Evolutionary conservation across 2,888 invertebrate genomes (phyloP).

Genomic region (Drepanosiphum platanoidis): DNA sequence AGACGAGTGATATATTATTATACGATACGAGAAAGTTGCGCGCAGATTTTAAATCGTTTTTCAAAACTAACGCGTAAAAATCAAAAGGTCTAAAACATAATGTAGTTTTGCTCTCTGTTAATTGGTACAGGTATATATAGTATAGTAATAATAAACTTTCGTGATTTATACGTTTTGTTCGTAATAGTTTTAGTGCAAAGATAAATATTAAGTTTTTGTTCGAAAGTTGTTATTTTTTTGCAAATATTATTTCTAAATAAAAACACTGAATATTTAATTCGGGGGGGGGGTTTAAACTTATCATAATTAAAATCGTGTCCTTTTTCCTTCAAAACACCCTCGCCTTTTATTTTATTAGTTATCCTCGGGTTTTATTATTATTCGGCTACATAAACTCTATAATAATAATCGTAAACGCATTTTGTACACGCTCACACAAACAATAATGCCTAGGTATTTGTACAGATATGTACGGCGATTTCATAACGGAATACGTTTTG

Average conservation of each 20-base stretch:
- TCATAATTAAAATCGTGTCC: conserved; percentile 40
- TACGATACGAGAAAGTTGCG: background rate
- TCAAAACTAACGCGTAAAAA: background rate
- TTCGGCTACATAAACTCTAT: background rate
- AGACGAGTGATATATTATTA: background rate
- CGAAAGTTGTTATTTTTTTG: background rate
- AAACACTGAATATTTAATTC: conserved; percentile 19
- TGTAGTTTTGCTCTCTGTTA: background rate
- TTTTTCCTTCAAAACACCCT: background rate
- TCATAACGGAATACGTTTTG: no score
- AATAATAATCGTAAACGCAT: background rate
- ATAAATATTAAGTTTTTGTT: conserved; percentile 41
- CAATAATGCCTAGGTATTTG: background rate
- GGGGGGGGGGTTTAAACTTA: conserved; percentile 32
- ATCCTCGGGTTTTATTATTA: background rate
- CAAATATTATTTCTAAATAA: conserved; percentile 34
- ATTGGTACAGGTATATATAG: no score
- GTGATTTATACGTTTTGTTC: conserved; percentile 22
- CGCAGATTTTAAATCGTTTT: background rate
- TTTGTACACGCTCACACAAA: background rate
- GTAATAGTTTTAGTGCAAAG: conserved; percentile 13
- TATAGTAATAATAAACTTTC: conserved; percentile 12
- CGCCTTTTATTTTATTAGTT: conserved; percentile 4
- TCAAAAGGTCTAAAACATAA: background rate
- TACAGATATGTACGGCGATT: background rate